A percentile compares a stretch with the other conserved stretches of the same genome.
These are phyloP conservation scores for Chaunax sp. DNA, from an alignment of 2,797 vertebrate genomes.

Conservation along the genomic window DNA sequence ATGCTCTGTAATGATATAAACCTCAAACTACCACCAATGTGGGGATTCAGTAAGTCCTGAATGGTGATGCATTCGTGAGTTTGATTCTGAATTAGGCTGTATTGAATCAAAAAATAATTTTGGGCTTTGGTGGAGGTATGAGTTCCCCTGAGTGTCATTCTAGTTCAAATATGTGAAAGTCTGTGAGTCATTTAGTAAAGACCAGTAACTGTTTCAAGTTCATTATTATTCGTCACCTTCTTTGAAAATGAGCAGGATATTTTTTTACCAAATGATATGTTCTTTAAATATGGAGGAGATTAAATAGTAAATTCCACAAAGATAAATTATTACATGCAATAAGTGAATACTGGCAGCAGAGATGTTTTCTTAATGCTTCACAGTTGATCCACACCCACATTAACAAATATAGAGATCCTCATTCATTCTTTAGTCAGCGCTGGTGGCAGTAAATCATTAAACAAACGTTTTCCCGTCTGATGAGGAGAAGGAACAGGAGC, in stretches of 20 bases:
- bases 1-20: too few relatives aligned
- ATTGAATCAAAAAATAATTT: too few relatives aligned
- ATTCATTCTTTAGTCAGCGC: background rate
- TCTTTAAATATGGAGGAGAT: background rate
- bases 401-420: slow-evolving; percentile 32
- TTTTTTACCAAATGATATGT: slow-evolving; percentile 2
- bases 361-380: slow-evolving; percentile 6
- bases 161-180: too few relatives aligned
- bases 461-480: background rate
- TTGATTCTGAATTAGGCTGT: too few relatives aligned
- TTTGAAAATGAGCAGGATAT: slow-evolving; percentile 10
- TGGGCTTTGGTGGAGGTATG: too few relatives aligned
- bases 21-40: too few relatives aligned
- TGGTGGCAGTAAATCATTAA: slow-evolving; percentile 5
- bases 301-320: background rate
- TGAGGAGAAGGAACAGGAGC: slow-evolving; percentile 48
- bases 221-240: background rate
- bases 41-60: too few relatives aligned
- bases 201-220: too few relatives aligned
- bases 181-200: too few relatives aligned
- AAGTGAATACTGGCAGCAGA: background rate
- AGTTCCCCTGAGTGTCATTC: too few relatives aligned
- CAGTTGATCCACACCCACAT: slow-evolving; percentile 15
- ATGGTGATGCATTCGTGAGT: too few relatives aligned
- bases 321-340: background rate